phyloP scores from a whole-genome alignment of 1,140 invertebrate genomes.

The Brachionus sp. region DNA sequence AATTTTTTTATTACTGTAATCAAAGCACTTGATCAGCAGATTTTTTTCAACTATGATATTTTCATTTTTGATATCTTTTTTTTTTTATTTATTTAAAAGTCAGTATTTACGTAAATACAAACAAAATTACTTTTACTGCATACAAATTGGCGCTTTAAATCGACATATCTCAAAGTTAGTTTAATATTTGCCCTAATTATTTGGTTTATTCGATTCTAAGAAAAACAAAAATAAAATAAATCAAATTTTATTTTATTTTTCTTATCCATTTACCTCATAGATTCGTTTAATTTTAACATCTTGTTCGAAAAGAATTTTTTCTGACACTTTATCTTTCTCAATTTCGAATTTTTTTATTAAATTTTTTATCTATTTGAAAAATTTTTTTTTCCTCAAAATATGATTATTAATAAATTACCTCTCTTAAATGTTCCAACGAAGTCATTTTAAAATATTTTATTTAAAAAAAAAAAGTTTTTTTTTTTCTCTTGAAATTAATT shows the following conservation, averaged over 20 bases:
- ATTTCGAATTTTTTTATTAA: not conserved
- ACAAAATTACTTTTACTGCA: not conserved
- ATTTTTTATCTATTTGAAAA: not conserved
- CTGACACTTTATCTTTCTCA: not conserved
- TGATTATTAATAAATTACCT: not conserved
- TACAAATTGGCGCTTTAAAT: not conserved
- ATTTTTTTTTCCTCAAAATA: not conserved
- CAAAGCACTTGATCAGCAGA: not conserved
- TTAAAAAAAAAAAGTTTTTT: not conserved
- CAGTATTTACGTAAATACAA: not conserved
- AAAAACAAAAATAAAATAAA: not conserved
- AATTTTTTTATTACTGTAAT: not conserved
- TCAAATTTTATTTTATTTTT: not conserved
- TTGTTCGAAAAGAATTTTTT: conserved; percentile 1
- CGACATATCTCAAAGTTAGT: not conserved
- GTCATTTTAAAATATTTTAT: not conserved
- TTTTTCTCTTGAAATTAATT: not conserved
- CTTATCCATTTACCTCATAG: not conserved
- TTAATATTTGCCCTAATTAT: not conserved
- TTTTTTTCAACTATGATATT: not conserved
- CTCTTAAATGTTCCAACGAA: not conserved
- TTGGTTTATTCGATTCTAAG: not conserved
- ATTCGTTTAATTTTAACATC: not conserved
- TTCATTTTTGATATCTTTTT: not conserved
- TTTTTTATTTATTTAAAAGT: too few relatives aligned